These are phyloP conservation scores for Mustela lutreola DNA, from an alignment of 2,113 vertebrate species.

Conservation along the genomic window DNA sequence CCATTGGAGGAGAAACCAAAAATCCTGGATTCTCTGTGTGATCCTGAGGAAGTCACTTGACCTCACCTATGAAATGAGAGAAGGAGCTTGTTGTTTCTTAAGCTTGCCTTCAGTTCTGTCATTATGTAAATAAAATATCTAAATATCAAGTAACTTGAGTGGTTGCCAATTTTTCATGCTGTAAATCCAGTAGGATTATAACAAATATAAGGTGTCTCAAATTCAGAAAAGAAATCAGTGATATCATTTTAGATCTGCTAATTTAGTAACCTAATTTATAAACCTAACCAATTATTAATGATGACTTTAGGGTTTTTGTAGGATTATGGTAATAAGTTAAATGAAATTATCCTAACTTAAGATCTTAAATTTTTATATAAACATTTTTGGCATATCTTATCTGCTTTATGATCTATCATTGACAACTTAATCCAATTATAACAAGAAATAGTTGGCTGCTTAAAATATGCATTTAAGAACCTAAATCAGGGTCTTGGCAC, in stretches of 20 bases:
- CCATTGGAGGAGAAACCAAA: background rate
- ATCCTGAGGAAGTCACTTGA: background rate
- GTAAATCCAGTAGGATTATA: slow-evolving; percentile 18
- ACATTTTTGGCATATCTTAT: slow-evolving; percentile 61
- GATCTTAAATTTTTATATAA: slow-evolving; percentile 64
- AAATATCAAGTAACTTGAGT: background rate
- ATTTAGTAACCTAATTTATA: slow-evolving; percentile 66
- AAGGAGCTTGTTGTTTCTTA: background rate
- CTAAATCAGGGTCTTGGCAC: slow-evolving; percentile 55
- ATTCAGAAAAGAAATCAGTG: background rate
- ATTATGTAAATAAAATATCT: background rate
- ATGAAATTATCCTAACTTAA: slow-evolving; percentile 27
- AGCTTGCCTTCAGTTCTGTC: background rate
- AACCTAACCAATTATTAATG: slow-evolving; percentile 58
- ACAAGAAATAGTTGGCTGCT: slow-evolving; percentile 49
- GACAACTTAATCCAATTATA: slow-evolving; percentile 61
- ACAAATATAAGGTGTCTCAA: slow-evolving; percentile 45
- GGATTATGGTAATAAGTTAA: slow-evolving; percentile 34
- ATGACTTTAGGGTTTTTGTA: slow-evolving; percentile 34
- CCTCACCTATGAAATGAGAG: background rate
- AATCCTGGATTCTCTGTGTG: background rate
- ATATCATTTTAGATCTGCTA: slow-evolving; percentile 59
- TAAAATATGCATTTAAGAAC: slow-evolving; percentile 61
- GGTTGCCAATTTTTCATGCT: background rate
- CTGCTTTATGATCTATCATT: slow-evolving; percentile 59